These are phyloP conservation scores for Diploscapter pachys DNA, from an alignment of 1,140 invertebrate species.

Conservation along the genomic window DNA sequence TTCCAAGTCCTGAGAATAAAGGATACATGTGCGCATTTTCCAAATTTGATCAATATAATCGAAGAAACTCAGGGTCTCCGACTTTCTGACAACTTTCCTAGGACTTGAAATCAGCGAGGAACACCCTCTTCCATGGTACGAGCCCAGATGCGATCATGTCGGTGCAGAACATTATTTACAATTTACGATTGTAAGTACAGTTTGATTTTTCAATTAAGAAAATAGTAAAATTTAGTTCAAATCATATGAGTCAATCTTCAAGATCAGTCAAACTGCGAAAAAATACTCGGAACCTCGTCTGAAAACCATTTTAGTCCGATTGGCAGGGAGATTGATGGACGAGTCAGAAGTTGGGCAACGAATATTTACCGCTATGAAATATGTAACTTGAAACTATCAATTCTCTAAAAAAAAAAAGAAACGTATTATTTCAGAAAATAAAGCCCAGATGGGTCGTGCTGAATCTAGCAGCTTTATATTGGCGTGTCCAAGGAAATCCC, in stretches of 20 bases:
- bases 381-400: constrained; percentile 61
- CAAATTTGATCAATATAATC: neutral
- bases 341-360: constrained; percentile 73
- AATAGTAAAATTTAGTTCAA: too few relatives aligned
- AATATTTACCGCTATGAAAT: constrained; percentile 70
- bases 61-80: constrained; percentile 49
- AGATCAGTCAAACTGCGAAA: constrained; percentile 15
- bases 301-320: constrained; percentile 63
- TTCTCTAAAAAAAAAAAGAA: too few relatives aligned
- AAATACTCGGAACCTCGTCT: constrained; percentile 60
- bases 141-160: constrained; percentile 60
- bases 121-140: constrained; percentile 73
- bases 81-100: constrained; percentile 65
- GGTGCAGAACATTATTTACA: too few relatives aligned
- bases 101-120: constrained; percentile 66
- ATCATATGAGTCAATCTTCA: too few relatives aligned
- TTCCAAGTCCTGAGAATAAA: constrained; percentile 73
- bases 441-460: constrained; percentile 69
- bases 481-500: constrained; percentile 68
- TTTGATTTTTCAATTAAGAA: too few relatives aligned
- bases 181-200: too few relatives aligned
- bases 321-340: constrained; percentile 65
- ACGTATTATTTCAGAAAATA: constrained; percentile 48
- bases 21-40: constrained; percentile 65
- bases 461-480: constrained; percentile 69